Evolutionary conservation across 1,140 invertebrate species (phyloP), one percentile per base, ranked within the genome.

Genomic region (Drosophila pseudoobscura): DNA sequence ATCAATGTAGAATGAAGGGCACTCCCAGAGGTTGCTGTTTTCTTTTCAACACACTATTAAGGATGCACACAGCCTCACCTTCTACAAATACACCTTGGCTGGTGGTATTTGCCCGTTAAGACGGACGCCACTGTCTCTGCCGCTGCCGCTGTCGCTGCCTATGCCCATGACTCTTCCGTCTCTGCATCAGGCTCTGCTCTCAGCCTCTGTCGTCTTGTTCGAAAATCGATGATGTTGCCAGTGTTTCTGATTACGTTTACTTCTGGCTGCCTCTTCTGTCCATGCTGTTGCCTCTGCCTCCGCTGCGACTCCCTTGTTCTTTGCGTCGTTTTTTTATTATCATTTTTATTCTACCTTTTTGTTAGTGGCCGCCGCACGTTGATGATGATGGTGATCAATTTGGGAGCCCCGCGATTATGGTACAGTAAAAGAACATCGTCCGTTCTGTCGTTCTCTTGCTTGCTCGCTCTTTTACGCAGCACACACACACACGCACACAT

Each of bases 351-450:
- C 69, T 65, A 61, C 35, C 59, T 53, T 72, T 72, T 79, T 79
- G 65, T 85, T 84, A 52, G 59, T 80, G 11, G 26, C 46, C 45
- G 74, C 73, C 75, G 70, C 66, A 74, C 72, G 62, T 75, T 75
- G 74, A 72, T 84, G 80, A 84, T 84, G 80, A 84, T 84, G 80
- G 82, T 76, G 82, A 87, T 87, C 82, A 87, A 87, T 87, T 87
- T 87, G 83, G 83, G 78, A 78, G 35, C 35, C 35, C 83, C 88
- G 82, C 83, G 83, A 88, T 88, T 87, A 78, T 87, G 82, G 82
- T 87, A 87, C 82, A 87, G 82, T 87, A 87, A 87, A 87, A 82
- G 83, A 87, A 88, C 78, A 88, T 70, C 83, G 59, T 39, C 63
- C 50, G 57, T 35, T 57, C 31, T 35, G 55, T 22, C 31, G 64